A percentile compares a stretch with the other conserved stretches of the same genome.
These are phyloP conservation scores for Pollachius pollachius DNA, from an alignment of 2,113 vertebrate genomes.

Conservation along the genomic window DNA sequence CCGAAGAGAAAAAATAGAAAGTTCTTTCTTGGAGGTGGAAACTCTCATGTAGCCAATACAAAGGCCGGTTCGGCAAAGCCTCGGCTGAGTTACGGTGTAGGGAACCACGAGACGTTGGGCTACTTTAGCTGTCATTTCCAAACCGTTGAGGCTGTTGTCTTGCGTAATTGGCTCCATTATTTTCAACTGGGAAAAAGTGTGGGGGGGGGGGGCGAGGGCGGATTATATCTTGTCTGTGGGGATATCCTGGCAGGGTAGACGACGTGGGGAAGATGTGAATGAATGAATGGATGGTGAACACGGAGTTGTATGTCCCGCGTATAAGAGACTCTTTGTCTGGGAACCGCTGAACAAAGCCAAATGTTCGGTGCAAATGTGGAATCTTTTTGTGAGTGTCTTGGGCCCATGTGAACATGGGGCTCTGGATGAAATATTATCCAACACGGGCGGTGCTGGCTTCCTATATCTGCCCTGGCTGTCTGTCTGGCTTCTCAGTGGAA, in stretches of 20 bases:
- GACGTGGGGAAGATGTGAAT: constrained; percentile 36
- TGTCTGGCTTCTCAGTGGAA: no score
- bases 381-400: constrained; percentile 44
- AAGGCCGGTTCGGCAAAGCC: neutral
- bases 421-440: no score
- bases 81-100: neutral
- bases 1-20: neutral
- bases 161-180: constrained; percentile 35
- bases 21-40: constrained; percentile 3
- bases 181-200: neutral
- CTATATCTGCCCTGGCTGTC: no score
- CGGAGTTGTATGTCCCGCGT: constrained; percentile 44
- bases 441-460: no score
- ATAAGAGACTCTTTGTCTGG: constrained; percentile 50
- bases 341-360: constrained; percentile 34
- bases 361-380: constrained; percentile 54
- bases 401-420: neutral
- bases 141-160: constrained; percentile 21
- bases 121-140: constrained; percentile 24
- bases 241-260: constrained; percentile 35
- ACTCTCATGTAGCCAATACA: neutral
- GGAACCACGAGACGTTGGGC: neutral
- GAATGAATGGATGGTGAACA: constrained; percentile 31
- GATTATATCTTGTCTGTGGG: constrained; percentile 25
- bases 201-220: neutral